A percentile compares a stretch with the other conserved stretches of the same genome.
Conservation (phyloP, 2,888 invertebrate species). For the Campaea margaritaria region DNA sequence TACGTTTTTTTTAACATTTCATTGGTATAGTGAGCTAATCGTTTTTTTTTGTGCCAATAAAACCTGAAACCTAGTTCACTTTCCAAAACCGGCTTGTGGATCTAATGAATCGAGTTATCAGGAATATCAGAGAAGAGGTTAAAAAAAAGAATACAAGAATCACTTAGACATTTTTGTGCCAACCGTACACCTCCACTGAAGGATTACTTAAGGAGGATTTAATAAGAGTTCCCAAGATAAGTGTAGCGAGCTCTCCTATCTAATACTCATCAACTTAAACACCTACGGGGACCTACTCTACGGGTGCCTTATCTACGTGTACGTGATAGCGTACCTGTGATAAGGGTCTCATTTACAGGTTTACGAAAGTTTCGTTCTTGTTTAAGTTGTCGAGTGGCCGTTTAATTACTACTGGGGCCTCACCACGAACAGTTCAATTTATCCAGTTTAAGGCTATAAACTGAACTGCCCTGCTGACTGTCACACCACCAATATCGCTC, state of each 20-base stretch:
- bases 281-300: slow-evolving; percentile 44
- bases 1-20: too few relatives aligned
- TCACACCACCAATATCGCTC: too few relatives aligned
- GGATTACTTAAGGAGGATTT: slow-evolving; percentile 83
- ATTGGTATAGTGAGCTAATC: too few relatives aligned
- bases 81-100: neutral
- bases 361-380: neutral
- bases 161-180: slow-evolving; percentile 51
- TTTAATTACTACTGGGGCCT: too few relatives aligned
- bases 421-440: too few relatives aligned
- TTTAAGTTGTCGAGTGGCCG: neutral
- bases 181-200: slow-evolving; percentile 60
- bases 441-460: too few relatives aligned
- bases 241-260: slow-evolving; percentile 71
- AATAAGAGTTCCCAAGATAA: slow-evolving; percentile 82
- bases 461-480: too few relatives aligned
- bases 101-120: neutral
- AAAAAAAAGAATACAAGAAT: too few relatives aligned
- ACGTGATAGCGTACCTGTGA: slow-evolving; percentile 1
- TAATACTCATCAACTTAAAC: slow-evolving; percentile 67
- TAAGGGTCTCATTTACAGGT: neutral
- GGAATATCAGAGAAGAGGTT: too few relatives aligned
- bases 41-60: too few relatives aligned
- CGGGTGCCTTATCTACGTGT: slow-evolving; percentile 3
- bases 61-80: too few relatives aligned